Evolutionary conservation across 2,113 vertebrate species (phyloP), one percentile per base, ranked within the genome.

Genomic region (Tupaia tana): DNA sequence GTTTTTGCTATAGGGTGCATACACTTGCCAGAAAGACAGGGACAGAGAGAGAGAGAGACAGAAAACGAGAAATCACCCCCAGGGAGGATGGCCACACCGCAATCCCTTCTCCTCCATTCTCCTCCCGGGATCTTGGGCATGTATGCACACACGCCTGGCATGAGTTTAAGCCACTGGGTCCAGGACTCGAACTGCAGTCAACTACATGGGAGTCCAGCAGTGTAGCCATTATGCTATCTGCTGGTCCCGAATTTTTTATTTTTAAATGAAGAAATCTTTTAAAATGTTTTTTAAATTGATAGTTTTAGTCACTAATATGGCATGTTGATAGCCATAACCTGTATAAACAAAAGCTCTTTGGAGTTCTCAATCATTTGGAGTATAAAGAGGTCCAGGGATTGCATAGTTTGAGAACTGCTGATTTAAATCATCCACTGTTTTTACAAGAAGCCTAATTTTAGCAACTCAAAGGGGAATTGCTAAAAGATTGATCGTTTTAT

Each of bases 241-340:
- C 43, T 43, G 6, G 43, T 43, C 43, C 43, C 43, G 6, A 43
- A 43, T 43, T 43, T 43, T 7, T 87, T 54, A 25, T 81, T 92
- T 67, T 61, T 58, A 78, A 86, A 61, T 94, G 56, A 82, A 82
- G 91, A 87, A 93, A 52, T 64, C 82, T 67, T 67, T 64, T 25
- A 91, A 87, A 93, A 52, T 64, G 82, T 67, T 67, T 70, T 25
- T 6, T 59, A 27, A 75, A 34, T 81, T 85, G 25, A 73, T 52
- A 25, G 6, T 90, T 95, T 74, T 89, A 94, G 86, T 74, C 52
- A 64, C 9, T 43, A 66, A 66, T 16, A 20, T 77, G 63, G 11
- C 25, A 85, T 85, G n/a, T 73, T 89, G 63, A 63, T 91, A 91
- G 71, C 9, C 93, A 31, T 12, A 96, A 75, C 27, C 71, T 61